These are phyloP conservation scores for Polietes domitor DNA, from an alignment of 2,888 invertebrate genomes.

Conservation along the genomic window DNA sequence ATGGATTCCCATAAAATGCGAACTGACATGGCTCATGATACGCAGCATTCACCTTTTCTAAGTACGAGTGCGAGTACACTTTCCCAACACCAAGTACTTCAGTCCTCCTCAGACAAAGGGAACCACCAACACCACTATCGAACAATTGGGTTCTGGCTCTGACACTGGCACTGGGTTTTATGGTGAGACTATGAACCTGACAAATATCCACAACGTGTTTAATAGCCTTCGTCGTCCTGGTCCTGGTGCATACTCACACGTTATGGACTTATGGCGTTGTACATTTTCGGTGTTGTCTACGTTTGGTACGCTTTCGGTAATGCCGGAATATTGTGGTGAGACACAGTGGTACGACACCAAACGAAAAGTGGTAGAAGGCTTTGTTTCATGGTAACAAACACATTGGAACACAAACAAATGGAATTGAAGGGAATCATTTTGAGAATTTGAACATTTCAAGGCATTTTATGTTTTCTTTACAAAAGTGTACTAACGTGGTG, in stretches of 20 bases:
- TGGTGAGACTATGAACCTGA: conserved; percentile 47
- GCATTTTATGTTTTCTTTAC: too few relatives aligned
- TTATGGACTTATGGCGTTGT: conserved; percentile 28
- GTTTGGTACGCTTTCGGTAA: conserved; percentile 38
- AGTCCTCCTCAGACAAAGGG: not conserved
- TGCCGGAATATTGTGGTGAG: too few relatives aligned
- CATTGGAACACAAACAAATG: too few relatives aligned
- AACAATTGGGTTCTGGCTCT: not conserved
- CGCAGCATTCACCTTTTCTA: conserved; percentile 60
- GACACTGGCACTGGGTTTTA: not conserved
- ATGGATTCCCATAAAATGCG: conserved; percentile 68
- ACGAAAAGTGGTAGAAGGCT: too few relatives aligned
- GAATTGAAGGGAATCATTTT: too few relatives aligned
- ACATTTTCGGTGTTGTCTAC: conserved; percentile 12
- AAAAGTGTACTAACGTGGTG: too few relatives aligned
- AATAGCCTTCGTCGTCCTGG: not conserved
- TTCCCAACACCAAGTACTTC: not conserved
- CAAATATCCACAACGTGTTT: conserved; percentile 50
- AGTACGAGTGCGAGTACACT: not conserved
- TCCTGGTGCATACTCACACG: not conserved
- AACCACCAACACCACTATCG: not conserved
- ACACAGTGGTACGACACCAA: too few relatives aligned
- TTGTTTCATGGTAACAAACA: too few relatives aligned
- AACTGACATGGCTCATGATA: conserved; percentile 44
- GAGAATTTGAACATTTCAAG: too few relatives aligned